Evolutionary conservation across 2,797 vertebrate genomes (phyloP).

Genomic region (Pempheris klunzingeri): DNA sequence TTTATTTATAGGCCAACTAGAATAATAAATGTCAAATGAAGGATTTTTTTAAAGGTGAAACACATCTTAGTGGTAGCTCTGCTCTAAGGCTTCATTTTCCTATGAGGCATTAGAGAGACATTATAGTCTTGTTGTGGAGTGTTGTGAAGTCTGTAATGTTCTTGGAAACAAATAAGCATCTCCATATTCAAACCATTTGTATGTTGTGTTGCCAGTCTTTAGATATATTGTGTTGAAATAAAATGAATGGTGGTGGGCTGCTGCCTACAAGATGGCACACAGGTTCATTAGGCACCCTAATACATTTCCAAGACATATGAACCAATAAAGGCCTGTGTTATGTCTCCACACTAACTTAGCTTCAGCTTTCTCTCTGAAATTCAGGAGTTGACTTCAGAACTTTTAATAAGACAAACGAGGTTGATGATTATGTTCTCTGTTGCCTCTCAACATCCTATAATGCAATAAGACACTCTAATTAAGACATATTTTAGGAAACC

Average conservation of each 20-base stretch:
- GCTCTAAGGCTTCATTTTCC: conserved; percentile 22
- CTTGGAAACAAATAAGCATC: conserved; percentile 2
- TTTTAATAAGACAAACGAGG: conserved; percentile 55
- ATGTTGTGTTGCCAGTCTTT: conserved; percentile 28
- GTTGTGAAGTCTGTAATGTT: not conserved
- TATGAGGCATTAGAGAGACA: conserved; percentile 10
- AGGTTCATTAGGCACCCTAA: conserved; percentile 67
- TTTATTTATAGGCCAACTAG: conserved; percentile 68
- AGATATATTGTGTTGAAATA: conserved; percentile 32
- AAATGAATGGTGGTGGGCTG: conserved; percentile 51
- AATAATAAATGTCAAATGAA: conserved; percentile 69
- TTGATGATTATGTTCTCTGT: conserved; percentile 49
- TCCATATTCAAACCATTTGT: conserved; percentile 14
- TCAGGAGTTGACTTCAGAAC: conserved; percentile 34
- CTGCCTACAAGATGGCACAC: conserved; percentile 41
- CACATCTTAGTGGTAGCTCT: conserved; percentile 12
- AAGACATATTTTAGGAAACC: conserved; percentile 41
- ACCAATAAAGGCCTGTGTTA: not conserved
- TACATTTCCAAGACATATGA: conserved; percentile 51
- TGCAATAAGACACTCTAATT: conserved; percentile 48
- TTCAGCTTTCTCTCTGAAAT: conserved; percentile 4
- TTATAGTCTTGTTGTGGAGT: not conserved
- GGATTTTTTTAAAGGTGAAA: conserved; percentile 56
- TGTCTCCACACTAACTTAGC: not conserved
- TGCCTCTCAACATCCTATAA: conserved; percentile 38